phyloP scores from a whole-genome alignment of 2,888 invertebrate genomes.

The Euzophera pinguis region DNA sequence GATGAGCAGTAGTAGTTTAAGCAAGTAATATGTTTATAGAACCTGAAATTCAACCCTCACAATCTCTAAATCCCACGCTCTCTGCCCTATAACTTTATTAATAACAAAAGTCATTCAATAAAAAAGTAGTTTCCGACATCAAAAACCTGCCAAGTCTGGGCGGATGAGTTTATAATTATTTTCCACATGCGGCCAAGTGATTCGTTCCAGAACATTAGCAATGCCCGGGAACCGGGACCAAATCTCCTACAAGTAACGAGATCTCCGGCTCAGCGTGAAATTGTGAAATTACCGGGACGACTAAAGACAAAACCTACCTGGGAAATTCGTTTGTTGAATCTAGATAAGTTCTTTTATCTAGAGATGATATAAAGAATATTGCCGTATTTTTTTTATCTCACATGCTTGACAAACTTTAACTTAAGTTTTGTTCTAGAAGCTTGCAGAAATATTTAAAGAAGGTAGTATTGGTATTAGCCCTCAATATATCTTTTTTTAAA shows the following conservation, averaged over 20 bases:
- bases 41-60: background rate
- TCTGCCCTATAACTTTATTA: conserved; percentile 12
- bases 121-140: conserved; percentile 53
- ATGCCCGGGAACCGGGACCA: conserved; percentile 50
- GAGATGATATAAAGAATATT: too few species aligned
- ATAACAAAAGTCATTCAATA: conserved; percentile 28
- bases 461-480: too few species aligned
- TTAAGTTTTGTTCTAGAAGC: too few species aligned
- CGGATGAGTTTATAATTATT: conserved; percentile 69
- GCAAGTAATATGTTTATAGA: too few species aligned
- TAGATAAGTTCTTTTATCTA: background rate
- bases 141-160: conserved; percentile 42
- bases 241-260: conserved; percentile 66
- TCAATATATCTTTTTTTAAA: too few species aligned
- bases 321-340: conserved; percentile 19
- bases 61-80: conserved; percentile 19
- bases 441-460: too few species aligned
- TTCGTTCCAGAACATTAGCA: conserved; percentile 71
- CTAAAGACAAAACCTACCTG: conserved; percentile 36
- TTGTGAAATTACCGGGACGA: conserved; percentile 67
- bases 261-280: conserved; percentile 72
- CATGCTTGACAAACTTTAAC: too few species aligned
- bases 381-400: too few species aligned
- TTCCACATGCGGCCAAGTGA: conserved; percentile 63
- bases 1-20: too few species aligned